Percentiles rank a stretch among this genome's conserved stretches.
Evolutionary conservation across 2,797 vertebrate species (phyloP).

Genomic region (Dermochelys coriacea): DNA sequence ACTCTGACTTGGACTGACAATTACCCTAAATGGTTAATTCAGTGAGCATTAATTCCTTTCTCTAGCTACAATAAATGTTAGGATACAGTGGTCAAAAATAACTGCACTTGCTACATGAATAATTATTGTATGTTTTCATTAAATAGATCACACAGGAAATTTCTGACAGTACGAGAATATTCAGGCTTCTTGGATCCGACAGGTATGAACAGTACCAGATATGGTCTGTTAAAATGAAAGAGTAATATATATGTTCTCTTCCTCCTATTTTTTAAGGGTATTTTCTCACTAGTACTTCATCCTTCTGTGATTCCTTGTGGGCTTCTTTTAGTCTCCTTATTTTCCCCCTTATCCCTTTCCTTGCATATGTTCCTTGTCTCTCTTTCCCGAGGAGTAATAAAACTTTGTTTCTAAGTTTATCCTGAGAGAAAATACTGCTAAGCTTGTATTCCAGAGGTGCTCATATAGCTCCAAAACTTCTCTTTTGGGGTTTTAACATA

Average conservation of each 20-base stretch:
- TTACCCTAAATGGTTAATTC: neutral
- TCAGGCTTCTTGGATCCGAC: constrained; percentile 98
- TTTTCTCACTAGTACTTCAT: neutral
- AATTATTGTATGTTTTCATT: constrained; percentile 55
- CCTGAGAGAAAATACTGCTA: no score
- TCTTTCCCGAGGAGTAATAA: neutral
- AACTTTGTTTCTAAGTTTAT: neutral
- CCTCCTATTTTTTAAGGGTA: neutral
- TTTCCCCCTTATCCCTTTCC: neutral
- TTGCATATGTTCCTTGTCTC: neutral
- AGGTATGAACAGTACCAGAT: constrained; percentile 83
- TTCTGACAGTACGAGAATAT: constrained; percentile 97
- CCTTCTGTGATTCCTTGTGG: neutral
- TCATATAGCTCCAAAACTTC: neutral
- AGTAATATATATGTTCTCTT: neutral
- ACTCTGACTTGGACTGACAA: neutral
- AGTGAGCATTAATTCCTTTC: neutral
- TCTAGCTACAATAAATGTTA: neutral
- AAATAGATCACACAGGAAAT: constrained; percentile 98
- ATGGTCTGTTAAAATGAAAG: neutral
- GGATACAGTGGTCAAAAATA: neutral
- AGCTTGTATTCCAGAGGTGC: neutral
- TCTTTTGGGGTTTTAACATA: neutral
- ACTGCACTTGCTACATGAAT: neutral
- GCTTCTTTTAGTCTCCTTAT: neutral